Evolutionary conservation across 2,797 vertebrate species (phyloP), one percentile per base, ranked within the genome.

Genomic region (Merluccius polli): DNA sequence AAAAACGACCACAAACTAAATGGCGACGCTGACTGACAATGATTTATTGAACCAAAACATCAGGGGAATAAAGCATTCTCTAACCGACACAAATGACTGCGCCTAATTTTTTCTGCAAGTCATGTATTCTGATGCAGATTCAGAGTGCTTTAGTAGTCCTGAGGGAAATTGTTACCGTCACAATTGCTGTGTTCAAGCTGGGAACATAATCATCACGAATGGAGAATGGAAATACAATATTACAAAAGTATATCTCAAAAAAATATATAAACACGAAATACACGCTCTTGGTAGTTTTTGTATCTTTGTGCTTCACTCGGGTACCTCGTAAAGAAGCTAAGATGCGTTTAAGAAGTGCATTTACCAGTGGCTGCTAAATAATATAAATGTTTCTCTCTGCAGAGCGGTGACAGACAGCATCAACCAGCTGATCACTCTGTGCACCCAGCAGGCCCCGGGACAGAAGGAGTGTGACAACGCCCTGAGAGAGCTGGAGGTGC

Each of bases 381-480:
- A 27, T 27, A 27, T 27, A 27, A 65, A 65, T 65, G 59, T 65
- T 73, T 24, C 21, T 87, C 41, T 88, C 84, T 83, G 73, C 87
- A 99, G 98, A 90, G 96, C 98, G 12, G 98, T 99, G 88, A 99
- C 98, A 0, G 98, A 99, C 89, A 99, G 98, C 86, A 99, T 99
- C 86, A 99, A 99, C 86, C 97, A 99, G 87, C 95, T 99, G 82
- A 99, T 99, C 91, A 99, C 96, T 0, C 89, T 99, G 86, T 99
- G 98, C 11, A 99, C 98, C 12, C 98, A 98, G 80, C 98, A 99
- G 89, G 98, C 98, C n/a, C 98, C 98, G 0, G 98, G 98, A 52
- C 98, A 99, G 93, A 99, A 98, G 85, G 98, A 99, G 87, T 99
- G 98, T 82, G 98, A 99, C 87, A 99, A 98, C 0, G 97, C 98